phyloP scores from a whole-genome alignment of 2,888 invertebrate genomes.

The Criorhina ranunculi region DNA sequence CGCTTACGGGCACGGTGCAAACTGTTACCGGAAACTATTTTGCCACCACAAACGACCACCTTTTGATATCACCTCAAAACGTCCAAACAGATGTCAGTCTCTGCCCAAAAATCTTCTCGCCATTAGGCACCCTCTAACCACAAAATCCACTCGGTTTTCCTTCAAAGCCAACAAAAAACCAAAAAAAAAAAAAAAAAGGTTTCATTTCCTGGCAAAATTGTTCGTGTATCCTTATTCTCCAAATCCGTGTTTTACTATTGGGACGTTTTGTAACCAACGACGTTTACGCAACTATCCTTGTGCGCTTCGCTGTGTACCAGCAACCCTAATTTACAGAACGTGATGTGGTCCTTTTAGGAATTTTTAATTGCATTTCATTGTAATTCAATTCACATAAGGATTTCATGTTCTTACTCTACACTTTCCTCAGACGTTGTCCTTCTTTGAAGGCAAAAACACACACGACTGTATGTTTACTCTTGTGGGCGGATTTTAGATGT shows the following conservation, averaged over 20 bases:
- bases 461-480: background rate
- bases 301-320: slow-evolving; percentile 30
- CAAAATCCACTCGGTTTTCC: slow-evolving; percentile 34
- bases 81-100: slow-evolving; percentile 55
- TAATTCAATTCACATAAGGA: slow-evolving; percentile 66
- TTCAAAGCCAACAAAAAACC: background rate
- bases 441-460: background rate
- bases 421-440: slow-evolving; percentile 19
- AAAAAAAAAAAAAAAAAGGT: slow-evolving; percentile 1
- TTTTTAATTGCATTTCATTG: slow-evolving; percentile 70
- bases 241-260: slow-evolving; percentile 30
- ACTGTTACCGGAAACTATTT: slow-evolving; percentile 64
- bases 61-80: slow-evolving; percentile 48
- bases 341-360: slow-evolving; percentile 67
- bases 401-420: slow-evolving; percentile 25
- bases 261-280: slow-evolving; percentile 26
- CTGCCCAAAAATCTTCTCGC: slow-evolving; percentile 44
- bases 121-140: slow-evolving; percentile 45
- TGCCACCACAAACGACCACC: slow-evolving; percentile 46
- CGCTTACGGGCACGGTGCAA: slow-evolving; percentile 49
- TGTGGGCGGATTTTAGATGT: slow-evolving; percentile 1
- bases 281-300: slow-evolving; percentile 35
- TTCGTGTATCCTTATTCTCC: slow-evolving; percentile 16
- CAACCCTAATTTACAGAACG: slow-evolving; percentile 67
- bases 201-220: slow-evolving; percentile 9